A percentile compares a stretch with the other conserved stretches of the same genome.
These are phyloP conservation scores for Drosophila watanabei DNA, from an alignment of 1,140 invertebrate species.

Conservation along the genomic window DNA sequence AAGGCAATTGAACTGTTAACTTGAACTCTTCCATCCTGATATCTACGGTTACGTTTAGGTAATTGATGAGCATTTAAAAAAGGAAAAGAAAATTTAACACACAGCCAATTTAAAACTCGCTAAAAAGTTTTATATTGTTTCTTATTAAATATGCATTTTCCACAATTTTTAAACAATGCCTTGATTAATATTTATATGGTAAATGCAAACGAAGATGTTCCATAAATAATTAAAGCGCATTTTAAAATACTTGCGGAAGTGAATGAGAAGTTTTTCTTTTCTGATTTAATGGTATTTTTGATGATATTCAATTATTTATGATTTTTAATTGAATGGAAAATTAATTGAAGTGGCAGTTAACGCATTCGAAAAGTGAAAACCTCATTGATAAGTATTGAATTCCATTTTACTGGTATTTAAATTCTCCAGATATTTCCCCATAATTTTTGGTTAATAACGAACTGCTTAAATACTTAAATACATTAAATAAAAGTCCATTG, in stretches of 20 bases:
- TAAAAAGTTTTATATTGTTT: no score
- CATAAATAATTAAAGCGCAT: not conserved
- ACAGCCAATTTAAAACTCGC: not conserved
- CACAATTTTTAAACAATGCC: slow-evolving; percentile 1
- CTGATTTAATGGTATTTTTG: not conserved
- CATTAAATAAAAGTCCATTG: slow-evolving; percentile 14
- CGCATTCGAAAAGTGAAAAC: slow-evolving; percentile 7
- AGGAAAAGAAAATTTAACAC: not conserved
- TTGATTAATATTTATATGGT: not conserved
- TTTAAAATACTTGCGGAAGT: not conserved
- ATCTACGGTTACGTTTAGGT: not conserved
- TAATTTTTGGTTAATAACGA: not conserved
- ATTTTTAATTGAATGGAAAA: not conserved
- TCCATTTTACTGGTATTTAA: not conserved
- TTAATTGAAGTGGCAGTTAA: slow-evolving; percentile 8
- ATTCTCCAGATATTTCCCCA: not conserved
- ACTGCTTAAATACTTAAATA: slow-evolving; percentile 1
- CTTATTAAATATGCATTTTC: not conserved
- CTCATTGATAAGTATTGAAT: not conserved
- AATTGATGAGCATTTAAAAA: slow-evolving; percentile 1
- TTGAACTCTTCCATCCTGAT: slow-evolving; percentile 6
- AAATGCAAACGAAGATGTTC: not conserved
- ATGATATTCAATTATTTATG: not conserved
- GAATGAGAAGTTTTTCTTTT: no score
- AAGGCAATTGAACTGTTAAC: slow-evolving; percentile 48